Base-by-base conservation (phyloP, 2,113 vertebrate genomes). In the Pachyramphus minor region DNA sequence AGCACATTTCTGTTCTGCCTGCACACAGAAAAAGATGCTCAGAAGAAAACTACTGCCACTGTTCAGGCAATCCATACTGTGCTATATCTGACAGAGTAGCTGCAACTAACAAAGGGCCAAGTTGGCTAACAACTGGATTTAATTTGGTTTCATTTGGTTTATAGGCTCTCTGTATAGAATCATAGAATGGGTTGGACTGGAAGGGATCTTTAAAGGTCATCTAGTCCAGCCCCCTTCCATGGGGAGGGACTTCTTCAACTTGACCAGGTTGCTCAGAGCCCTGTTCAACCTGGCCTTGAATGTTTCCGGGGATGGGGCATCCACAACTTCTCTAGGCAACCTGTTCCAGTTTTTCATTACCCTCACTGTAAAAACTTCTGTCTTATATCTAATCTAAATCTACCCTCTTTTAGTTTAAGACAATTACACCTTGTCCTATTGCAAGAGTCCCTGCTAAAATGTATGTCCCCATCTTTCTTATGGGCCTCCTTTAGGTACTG, bases 261-360 rank as follows among this genome's bases (percentile, higher is more conserved):
- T 13, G 7, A 5, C 8, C 24, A 85, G 16, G 21, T 62, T 60
- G 15, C 58, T 76, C 58, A 67, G 19, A 71, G 35, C 22, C 5
- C 30, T 0, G 0, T 77, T 33, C 25, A 62, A 12, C 41, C 19
- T 84, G 27, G 5, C 23, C 27, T 10, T 67, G 45, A 39, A 39
- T 78, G 12, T 25, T 74, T 49, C 22, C 35, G 55, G n/a, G 17
- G 5, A 62, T 6, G 25, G 14, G 45, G 10, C 45, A 74, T 42
- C 35, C 35, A 74, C 39, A 67, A 24, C 18, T 42, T 33, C 45
- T 67, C 41, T 14, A 47, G 60, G 22, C 45, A 72, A 50, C 20
- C 16, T 64, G 8, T 44, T 49, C 0, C 1, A 50, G 27, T 58
- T 33, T 33, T 77, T 72, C 2, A 1, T 50, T 13, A 58, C 14